Percentiles rank a stretch among this genome's conserved stretches.
Evolutionary conservation across 2,888 invertebrate species (phyloP).

Genomic region (Seira ritae): DNA sequence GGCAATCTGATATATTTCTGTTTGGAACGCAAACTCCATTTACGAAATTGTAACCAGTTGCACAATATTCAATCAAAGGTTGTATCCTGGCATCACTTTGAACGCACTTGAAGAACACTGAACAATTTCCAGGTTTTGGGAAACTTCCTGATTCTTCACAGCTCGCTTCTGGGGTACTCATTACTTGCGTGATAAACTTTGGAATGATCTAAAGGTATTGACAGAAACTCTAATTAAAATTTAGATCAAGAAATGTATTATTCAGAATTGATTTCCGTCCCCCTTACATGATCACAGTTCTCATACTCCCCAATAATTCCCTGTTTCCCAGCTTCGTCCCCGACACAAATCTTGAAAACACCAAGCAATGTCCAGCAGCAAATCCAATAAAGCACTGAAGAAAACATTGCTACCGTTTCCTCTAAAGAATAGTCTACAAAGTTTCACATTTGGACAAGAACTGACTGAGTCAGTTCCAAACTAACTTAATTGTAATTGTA

Average conservation of each 20-base stretch:
- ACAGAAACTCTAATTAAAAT: neutral
- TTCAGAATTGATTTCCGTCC: neutral
- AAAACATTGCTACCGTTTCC: no score
- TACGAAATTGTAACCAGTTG: conserved; percentile 60
- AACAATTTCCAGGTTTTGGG: conserved; percentile 65
- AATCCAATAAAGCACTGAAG: no score
- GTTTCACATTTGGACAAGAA: no score
- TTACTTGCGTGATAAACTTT: conserved; percentile 56
- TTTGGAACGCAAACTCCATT: conserved; percentile 53
- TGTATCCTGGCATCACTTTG: conserved; percentile 36
- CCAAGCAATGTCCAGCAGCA: neutral
- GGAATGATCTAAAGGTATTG: conserved; percentile 52
- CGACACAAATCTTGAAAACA: neutral
- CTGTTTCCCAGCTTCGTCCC: neutral
- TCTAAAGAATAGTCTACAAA: no score
- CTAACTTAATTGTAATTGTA: no score
- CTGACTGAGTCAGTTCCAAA: no score
- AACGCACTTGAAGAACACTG: conserved; percentile 63
- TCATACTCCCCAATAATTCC: conserved; percentile 20
- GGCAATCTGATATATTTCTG: conserved; percentile 61
- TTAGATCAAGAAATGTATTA: neutral
- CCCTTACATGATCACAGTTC: conserved; percentile 39
- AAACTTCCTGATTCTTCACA: conserved; percentile 55
- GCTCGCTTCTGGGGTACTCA: conserved; percentile 20
- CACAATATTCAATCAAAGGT: conserved; percentile 61